Percentiles rank a stretch among this genome's conserved stretches.
Evolutionary conservation across 2,888 invertebrate genomes (phyloP).

Genomic region (Meandrusa payeni): DNA sequence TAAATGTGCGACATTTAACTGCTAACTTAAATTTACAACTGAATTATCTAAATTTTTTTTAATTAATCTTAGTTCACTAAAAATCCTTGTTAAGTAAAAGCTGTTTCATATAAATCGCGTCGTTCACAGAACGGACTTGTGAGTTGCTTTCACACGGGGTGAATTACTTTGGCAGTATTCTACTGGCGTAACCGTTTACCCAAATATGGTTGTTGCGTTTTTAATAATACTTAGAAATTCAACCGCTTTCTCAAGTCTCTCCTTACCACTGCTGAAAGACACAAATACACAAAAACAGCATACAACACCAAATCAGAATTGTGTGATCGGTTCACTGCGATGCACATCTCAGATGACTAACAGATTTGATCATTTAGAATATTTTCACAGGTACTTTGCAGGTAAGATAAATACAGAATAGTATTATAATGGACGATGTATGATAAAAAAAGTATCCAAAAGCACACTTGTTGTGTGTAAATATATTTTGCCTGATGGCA

Average conservation of each 20-base stretch:
- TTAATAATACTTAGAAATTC: slow-evolving; percentile 52
- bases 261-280: slow-evolving; percentile 58
- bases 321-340: slow-evolving; percentile 72
- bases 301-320: slow-evolving; percentile 59
- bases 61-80: slow-evolving; percentile 72
- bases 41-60: slow-evolving; percentile 70
- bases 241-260: too few relatives aligned
- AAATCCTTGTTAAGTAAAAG: slow-evolving; percentile 72
- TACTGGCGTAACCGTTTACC: slow-evolving; percentile 61
- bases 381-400: slow-evolving; percentile 79
- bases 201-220: slow-evolving; percentile 47
- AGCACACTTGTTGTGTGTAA: too few relatives aligned
- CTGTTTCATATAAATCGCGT: slow-evolving; percentile 66
- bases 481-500: too few relatives aligned
- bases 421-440: slow-evolving; percentile 52
- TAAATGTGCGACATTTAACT: slow-evolving; percentile 74
- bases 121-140: slow-evolving; percentile 78
- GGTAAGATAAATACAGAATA: slow-evolving; percentile 71
- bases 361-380: slow-evolving; percentile 71
- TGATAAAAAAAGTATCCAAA: slow-evolving; percentile 23
- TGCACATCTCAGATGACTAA: slow-evolving; percentile 59
- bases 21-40: slow-evolving; percentile 80
- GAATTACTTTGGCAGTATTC: slow-evolving; percentile 78
- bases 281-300: slow-evolving; percentile 69
- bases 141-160: slow-evolving; percentile 70